Percentiles rank a stretch among this genome's conserved stretches.
phyloP scores from a whole-genome alignment of 2,888 invertebrate genomes.

The Nymphalis urticae region DNA sequence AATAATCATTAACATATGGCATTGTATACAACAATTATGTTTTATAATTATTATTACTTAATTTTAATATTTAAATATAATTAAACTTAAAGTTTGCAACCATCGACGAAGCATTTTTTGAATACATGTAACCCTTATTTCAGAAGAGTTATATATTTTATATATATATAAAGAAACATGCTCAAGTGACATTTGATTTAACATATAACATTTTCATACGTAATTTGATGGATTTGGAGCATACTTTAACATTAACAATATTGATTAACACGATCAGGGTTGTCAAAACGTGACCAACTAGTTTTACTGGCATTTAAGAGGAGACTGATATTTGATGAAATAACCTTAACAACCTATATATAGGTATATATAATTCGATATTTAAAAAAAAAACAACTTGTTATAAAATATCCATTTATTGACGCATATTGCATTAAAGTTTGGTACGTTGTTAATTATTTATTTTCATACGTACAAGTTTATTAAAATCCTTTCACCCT shows the following conservation, averaged over 20 bases:
- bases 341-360: not conserved
- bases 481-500: constrained; percentile 29
- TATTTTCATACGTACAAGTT: constrained; percentile 9
- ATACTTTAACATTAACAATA: constrained; percentile 23
- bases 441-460: constrained; percentile 12
- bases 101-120: too few species aligned
- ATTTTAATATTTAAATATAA: not conserved
- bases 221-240: constrained; percentile 33
- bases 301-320: constrained; percentile 22
- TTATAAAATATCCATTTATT: not conserved
- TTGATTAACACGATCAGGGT: constrained; percentile 24
- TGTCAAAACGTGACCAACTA: constrained; percentile 17
- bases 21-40: not conserved
- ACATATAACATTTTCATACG: constrained; percentile 17
- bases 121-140: too few species aligned
- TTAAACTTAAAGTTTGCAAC: too few species aligned
- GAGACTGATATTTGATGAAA: constrained; percentile 11
- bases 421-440: constrained; percentile 10
- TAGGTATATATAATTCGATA: too few species aligned
- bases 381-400: not conserved
- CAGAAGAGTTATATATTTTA: not conserved
- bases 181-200: constrained; percentile 35
- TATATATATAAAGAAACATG: not conserved
- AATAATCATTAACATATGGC: constrained; percentile 4
- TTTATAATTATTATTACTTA: not conserved